Evolutionary conservation across 2,888 invertebrate genomes (phyloP).

Genomic region (Mimumesa dahlbomi): DNA sequence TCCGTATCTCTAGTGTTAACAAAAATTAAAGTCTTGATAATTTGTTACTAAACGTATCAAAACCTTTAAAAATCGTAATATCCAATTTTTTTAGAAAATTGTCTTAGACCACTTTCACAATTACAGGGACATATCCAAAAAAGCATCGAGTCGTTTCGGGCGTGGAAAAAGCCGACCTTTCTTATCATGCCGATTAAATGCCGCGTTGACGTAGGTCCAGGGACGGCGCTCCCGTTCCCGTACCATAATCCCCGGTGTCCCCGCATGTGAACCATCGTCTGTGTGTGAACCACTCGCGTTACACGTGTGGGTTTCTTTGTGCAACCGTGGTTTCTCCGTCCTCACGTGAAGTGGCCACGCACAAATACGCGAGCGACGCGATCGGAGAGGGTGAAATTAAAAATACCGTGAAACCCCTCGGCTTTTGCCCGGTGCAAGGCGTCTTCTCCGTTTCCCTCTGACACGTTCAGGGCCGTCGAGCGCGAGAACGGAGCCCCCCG

Average conservation of each 20-base stretch:
- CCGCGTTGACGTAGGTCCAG: conserved; percentile 62
- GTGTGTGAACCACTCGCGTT: conserved; percentile 2
- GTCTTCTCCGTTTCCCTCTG: conserved; percentile 40
- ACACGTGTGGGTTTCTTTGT: conserved; percentile 35
- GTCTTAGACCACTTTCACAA: too few relatives aligned
- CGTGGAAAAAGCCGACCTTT: too few relatives aligned
- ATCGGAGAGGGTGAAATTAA: conserved; percentile 64
- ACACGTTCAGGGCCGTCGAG: conserved; percentile 60
- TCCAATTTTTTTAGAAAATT: too few relatives aligned
- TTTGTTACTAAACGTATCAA: too few relatives aligned
- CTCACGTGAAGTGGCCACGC: conserved; percentile 39
- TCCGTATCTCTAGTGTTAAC: too few relatives aligned
- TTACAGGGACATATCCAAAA: too few relatives aligned
- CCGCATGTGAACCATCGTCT: conserved; percentile 26
- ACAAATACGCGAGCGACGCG: conserved; percentile 16
- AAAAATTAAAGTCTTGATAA: too few relatives aligned
- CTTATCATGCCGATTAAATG: conserved; percentile 40
- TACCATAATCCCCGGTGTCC: conserved; percentile 7
- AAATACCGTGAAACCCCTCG: conserved; percentile 68
- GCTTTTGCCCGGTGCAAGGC: conserved; percentile 7
- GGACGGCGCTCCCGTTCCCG: conserved; percentile 20
- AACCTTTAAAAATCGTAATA: too few relatives aligned
- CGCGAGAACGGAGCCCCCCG: conserved; percentile 49
- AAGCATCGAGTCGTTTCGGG: too few relatives aligned
- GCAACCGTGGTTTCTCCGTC: conserved; percentile 10